Percentiles rank a stretch among this genome's conserved stretches.
Conservation (phyloP, 2,797 vertebrate genomes). For the Rhinogobio ventralis region DNA sequence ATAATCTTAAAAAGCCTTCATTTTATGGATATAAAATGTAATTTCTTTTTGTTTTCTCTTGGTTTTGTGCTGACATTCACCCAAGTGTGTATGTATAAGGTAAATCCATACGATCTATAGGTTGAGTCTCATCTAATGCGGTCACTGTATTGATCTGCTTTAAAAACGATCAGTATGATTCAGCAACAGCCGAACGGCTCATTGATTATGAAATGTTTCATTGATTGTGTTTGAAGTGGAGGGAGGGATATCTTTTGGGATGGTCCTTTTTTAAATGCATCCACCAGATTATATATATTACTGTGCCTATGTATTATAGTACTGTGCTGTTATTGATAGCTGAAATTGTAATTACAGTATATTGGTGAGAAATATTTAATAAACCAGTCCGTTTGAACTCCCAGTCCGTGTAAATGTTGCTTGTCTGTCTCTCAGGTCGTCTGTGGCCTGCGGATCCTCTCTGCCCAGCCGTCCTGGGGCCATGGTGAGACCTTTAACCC, state of each 20-base stretch:
- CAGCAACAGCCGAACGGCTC: not conserved
- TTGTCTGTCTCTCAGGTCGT: conserved; percentile 21
- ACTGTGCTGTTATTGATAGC: not conserved
- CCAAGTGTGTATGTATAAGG: not conserved
- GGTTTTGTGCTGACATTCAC: not conserved
- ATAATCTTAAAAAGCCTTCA: not conserved
- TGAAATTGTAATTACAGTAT: not conserved
- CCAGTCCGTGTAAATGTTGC: not conserved
- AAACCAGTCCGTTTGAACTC: too few species aligned
- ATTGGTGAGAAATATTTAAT: not conserved
- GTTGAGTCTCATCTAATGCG: not conserved
- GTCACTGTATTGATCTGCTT: not conserved
- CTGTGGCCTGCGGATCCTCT: conserved; percentile 61
- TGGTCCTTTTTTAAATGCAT: not conserved
- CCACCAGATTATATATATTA: too few species aligned
- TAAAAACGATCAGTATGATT: not conserved
- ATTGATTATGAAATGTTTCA: conserved; percentile 9
- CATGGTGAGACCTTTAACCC: conserved; percentile 74
- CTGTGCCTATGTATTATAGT: too few species aligned
- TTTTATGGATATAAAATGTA: not conserved
- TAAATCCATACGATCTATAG: not conserved
- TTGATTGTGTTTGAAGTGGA: not conserved
- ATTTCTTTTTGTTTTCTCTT: too few species aligned
- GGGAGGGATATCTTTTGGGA: not conserved
- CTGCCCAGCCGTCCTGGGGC: conserved; percentile 71